A percentile compares a stretch with the other conserved stretches of the same genome.
Evolutionary conservation across 2,113 vertebrate species (phyloP).

Genomic region (Meles meles): DNA sequence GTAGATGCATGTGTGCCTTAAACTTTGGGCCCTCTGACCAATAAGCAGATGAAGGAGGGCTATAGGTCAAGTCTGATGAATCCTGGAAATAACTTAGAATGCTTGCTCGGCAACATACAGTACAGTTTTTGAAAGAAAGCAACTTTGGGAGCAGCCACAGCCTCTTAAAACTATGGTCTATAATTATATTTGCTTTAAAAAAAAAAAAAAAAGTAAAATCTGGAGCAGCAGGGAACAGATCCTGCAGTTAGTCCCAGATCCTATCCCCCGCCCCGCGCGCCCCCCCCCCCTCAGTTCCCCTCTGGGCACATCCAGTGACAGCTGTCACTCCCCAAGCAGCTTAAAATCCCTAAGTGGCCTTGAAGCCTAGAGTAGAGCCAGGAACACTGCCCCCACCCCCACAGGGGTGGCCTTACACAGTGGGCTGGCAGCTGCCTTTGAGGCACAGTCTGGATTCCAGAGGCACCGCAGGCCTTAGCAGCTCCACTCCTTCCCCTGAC

Average conservation of each 20-base stretch:
- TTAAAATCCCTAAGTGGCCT: slow-evolving; percentile 16
- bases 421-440: background rate
- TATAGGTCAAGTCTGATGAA: background rate
- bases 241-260: background rate
- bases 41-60: background rate
- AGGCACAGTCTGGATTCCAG: background rate
- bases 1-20: background rate
- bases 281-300: background rate
- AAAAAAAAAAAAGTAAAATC: background rate
- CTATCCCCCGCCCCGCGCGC: background rate
- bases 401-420: background rate
- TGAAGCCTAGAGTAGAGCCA: background rate
- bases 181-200: background rate
- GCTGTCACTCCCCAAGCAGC: background rate
- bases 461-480: background rate
- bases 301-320: background rate
- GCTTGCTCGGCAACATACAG: background rate
- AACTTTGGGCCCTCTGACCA: background rate
- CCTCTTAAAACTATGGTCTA: background rate
- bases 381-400: background rate
- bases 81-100: background rate
- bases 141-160: background rate
- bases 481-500: background rate
- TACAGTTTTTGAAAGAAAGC: background rate
- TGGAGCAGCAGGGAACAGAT: background rate